Evolutionary conservation across 2,888 invertebrate genomes (phyloP).

Genomic region (Aphrophora alni): DNA sequence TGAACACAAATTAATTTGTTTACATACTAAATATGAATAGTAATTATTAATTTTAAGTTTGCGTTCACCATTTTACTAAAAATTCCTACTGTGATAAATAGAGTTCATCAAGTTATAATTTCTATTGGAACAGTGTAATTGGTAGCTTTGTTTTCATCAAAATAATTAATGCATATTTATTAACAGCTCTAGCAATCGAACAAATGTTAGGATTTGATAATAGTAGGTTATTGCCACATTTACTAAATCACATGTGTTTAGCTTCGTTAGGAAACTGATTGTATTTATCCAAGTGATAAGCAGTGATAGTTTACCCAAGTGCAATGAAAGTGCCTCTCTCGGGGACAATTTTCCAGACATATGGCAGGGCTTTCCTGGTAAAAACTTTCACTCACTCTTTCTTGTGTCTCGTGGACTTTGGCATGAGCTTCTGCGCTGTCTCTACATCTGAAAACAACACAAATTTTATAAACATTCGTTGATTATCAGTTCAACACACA

Average conservation of each 20-base stretch:
- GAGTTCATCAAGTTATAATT: not conserved
- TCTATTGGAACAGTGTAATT: not conserved
- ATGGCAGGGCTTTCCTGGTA: conserved; percentile 65
- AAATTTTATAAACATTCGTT: not conserved
- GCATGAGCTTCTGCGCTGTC: conserved; percentile 78
- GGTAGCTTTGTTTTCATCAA: not conserved
- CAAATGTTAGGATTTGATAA: not conserved
- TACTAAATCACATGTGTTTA: not conserved
- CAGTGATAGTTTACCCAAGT: conserved; percentile 71
- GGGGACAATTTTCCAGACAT: conserved; percentile 74
- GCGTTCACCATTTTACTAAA: not conserved
- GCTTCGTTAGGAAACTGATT: conserved; percentile 13
- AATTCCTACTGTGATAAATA: not conserved
- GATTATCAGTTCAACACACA: no score
- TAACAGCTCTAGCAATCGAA: not conserved
- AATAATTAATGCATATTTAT: not conserved
- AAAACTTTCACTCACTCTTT: conserved; percentile 81
- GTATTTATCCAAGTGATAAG: conserved; percentile 10
- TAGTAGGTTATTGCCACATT: conserved; percentile 12
- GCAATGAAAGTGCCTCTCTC: conserved; percentile 88
- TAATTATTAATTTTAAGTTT: no score
- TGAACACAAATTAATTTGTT: not conserved
- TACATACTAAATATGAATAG: not conserved
- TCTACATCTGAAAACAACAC: conserved; percentile 46
- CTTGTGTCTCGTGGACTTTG: conserved; percentile 87